Evolutionary conservation across 2,888 invertebrate species (phyloP).

Genomic region (Stratiomys singularior): DNA sequence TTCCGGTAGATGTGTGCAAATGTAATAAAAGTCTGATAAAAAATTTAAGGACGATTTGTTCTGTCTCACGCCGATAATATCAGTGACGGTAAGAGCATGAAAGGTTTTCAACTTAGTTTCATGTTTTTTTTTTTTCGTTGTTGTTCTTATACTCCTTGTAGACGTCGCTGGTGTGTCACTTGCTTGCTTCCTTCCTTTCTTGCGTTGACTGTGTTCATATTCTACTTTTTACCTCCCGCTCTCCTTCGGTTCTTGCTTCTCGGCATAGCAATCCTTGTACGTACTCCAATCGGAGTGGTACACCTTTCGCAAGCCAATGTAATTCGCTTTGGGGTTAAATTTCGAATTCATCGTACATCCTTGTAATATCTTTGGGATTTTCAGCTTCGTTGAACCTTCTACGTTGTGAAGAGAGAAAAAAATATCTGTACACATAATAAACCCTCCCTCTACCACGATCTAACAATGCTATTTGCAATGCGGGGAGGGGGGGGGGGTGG

Average conservation of each 20-base stretch:
- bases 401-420: neutral
- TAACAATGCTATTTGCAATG: too few relatives aligned
- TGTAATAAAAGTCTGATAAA: slow-evolving; percentile 47
- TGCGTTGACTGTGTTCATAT: neutral
- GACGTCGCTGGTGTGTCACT: neutral
- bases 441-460: neutral
- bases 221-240: neutral
- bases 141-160: neutral
- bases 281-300: slow-evolving; percentile 14
- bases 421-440: neutral
- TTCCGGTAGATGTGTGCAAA: slow-evolving; percentile 26
- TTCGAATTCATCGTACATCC: slow-evolving; percentile 46
- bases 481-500: too few relatives aligned
- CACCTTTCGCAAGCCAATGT: slow-evolving; percentile 9
- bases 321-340: slow-evolving; percentile 37
- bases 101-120: neutral
- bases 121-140: slow-evolving; percentile 2
- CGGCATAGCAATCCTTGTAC: neutral
- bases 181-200: slow-evolving; percentile 7
- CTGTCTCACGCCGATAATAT: slow-evolving; percentile 44
- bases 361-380: slow-evolving; percentile 47
- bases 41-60: slow-evolving; percentile 47
- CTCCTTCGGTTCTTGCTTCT: neutral
- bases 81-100: slow-evolving; percentile 1
- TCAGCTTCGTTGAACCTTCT: slow-evolving; percentile 43